phyloP scores from a whole-genome alignment of 2,888 invertebrate genomes.

The Nomada flava region DNA sequence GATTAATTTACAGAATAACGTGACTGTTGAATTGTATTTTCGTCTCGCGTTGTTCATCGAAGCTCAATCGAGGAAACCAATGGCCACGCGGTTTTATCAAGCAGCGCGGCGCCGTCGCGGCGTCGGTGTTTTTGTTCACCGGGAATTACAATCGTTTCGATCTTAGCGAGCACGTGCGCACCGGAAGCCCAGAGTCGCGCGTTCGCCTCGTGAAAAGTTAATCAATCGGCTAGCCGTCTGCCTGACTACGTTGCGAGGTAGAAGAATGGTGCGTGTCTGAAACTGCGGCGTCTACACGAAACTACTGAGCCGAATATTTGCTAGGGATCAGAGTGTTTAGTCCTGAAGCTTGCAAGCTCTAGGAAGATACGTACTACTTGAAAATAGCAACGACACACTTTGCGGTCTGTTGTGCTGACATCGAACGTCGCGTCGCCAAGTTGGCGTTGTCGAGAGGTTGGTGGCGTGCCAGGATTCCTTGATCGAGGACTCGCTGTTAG shows the following conservation, averaged over 20 bases:
- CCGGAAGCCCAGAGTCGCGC: conserved; percentile 36
- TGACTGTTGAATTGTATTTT: too few relatives aligned
- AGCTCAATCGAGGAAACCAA: too few relatives aligned
- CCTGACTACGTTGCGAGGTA: background rate
- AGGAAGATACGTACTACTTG: conserved; percentile 73
- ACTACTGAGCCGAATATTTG: conserved; percentile 2
- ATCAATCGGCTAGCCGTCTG: conserved; percentile 17
- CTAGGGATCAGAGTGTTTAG: background rate
- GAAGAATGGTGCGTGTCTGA: conserved; percentile 18
- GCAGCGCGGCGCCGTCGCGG: too few relatives aligned
- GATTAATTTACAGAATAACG: too few relatives aligned
- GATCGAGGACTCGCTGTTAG: conserved; percentile 27
- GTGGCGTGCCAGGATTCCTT: conserved; percentile 39
- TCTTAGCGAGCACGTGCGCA: conserved; percentile 43
- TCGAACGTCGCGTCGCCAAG: conserved; percentile 51
- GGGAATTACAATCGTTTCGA: background rate
- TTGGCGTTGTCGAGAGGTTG: conserved; percentile 37
- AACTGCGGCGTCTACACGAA: conserved; percentile 21
- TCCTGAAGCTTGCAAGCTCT: conserved; percentile 46
- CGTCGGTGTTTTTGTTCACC: too few relatives aligned
- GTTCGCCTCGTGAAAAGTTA: conserved; percentile 28
- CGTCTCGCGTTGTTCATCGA: too few relatives aligned
- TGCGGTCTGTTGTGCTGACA: conserved; percentile 61
- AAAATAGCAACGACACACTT: conserved; percentile 72
- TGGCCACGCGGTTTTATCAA: too few relatives aligned